phyloP scores from a whole-genome alignment of 2,888 invertebrate species.

The Erannis defoliaria region DNA sequence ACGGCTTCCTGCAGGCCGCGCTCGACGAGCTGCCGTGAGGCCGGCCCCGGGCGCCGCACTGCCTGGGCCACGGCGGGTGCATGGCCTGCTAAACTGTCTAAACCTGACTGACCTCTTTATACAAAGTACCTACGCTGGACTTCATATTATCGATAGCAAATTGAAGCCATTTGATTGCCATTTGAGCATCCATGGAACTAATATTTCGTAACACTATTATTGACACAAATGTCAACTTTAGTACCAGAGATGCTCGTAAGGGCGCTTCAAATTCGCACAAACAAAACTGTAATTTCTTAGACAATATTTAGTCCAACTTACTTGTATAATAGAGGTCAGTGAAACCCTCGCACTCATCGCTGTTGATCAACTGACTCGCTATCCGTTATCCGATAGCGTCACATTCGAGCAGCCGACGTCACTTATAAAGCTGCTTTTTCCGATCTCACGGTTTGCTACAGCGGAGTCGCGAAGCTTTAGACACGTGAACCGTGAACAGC shows the following conservation, averaged over 20 bases:
- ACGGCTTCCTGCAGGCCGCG: slow-evolving; percentile 71
- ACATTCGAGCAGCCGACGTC: neutral
- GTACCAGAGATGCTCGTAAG: too few relatives aligned
- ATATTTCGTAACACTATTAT: too few relatives aligned
- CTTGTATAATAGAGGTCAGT: too few relatives aligned
- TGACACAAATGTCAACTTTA: too few relatives aligned
- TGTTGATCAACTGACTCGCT: neutral
- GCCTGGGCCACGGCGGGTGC: slow-evolving; percentile 68
- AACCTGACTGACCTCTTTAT: too few relatives aligned
- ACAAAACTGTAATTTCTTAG: too few relatives aligned
- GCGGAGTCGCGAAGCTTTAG: slow-evolving; percentile 25
- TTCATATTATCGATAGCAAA: too few relatives aligned
- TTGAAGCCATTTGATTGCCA: too few relatives aligned
- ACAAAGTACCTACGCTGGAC: too few relatives aligned
- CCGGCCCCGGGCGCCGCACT: slow-evolving; percentile 61
- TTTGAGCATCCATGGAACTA: too few relatives aligned
- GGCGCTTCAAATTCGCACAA: too few relatives aligned
- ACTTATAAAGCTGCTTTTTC: neutral
- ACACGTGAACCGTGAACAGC: slow-evolving; percentile 22
- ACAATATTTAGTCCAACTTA: too few relatives aligned
- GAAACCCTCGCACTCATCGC: slow-evolving; percentile 5
- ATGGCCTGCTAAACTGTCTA: slow-evolving; percentile 56
- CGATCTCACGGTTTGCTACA: slow-evolving; percentile 9
- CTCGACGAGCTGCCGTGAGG: slow-evolving; percentile 75
- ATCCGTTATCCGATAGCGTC: neutral